These are phyloP conservation scores for Oryzias woworae DNA, from an alignment of 2,113 vertebrate genomes.

Conservation along the genomic window DNA sequence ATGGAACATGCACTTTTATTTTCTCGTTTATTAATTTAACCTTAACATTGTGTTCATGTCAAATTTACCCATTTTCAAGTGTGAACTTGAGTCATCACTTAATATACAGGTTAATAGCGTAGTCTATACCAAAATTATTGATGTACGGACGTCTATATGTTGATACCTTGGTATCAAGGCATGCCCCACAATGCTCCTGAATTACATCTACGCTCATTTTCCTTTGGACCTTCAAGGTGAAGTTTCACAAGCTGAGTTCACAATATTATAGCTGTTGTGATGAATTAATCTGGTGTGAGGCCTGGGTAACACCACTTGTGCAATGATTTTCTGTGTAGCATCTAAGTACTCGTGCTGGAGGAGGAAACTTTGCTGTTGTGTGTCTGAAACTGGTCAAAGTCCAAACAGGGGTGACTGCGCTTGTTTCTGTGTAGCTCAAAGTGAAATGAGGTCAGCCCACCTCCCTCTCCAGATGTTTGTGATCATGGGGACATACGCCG, in stretches of 20 bases:
- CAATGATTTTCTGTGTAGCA: background rate
- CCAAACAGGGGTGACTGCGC: background rate
- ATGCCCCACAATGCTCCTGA: slow-evolving; percentile 26
- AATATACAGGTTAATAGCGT: too few species aligned
- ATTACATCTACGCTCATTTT: slow-evolving; percentile 21
- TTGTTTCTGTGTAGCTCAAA: slow-evolving; percentile 4
- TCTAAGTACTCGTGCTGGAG: background rate
- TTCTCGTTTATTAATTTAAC: too few species aligned
- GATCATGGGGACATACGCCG: background rate
- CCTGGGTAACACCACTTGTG: background rate
- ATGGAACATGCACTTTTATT: too few species aligned
- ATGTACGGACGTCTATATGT: too few species aligned
- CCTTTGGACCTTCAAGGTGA: slow-evolving; percentile 11
- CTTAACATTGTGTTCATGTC: too few species aligned
- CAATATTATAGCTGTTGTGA: background rate
- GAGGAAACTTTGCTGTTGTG: too few species aligned
- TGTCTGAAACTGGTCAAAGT: background rate
- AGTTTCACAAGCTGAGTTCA: slow-evolving; percentile 24
- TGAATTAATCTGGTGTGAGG: background rate
- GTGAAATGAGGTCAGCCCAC: slow-evolving; percentile 25
- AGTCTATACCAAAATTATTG: too few species aligned
- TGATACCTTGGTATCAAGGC: slow-evolving; percentile 1
- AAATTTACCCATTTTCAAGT: too few species aligned
- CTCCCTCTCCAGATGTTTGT: slow-evolving; percentile 49
- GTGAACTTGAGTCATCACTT: too few species aligned